phyloP scores from a whole-genome alignment of 2,113 vertebrate species.

The Ictidomys tridecemlineatus region DNA sequence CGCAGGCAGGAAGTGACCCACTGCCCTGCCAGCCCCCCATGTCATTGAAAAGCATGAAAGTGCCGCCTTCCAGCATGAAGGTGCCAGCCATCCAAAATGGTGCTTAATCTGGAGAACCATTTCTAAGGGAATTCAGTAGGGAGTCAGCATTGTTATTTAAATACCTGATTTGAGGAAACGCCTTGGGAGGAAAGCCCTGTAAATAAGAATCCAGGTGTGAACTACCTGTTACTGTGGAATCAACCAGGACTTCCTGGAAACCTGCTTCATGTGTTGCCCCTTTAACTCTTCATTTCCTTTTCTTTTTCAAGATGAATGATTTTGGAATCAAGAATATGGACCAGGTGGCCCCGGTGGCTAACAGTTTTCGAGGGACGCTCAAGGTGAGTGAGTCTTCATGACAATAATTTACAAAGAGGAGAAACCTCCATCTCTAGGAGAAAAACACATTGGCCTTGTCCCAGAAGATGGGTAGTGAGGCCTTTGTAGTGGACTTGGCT shows the following conservation, averaged over 20 bases:
- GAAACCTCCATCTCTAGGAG: neutral
- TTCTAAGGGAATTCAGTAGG: neutral
- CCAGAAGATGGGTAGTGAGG: neutral
- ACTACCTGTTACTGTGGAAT: neutral
- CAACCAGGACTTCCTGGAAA: neutral
- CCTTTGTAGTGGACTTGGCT: neutral
- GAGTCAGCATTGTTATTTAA: neutral
- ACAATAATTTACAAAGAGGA: neutral
- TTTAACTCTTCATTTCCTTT: neutral
- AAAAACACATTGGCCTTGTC: neutral
- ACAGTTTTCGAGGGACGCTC: constrained; percentile 88
- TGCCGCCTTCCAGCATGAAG: neutral
- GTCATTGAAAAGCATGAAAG: too few relatives aligned
- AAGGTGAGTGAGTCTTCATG: constrained; percentile 88
- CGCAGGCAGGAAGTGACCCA: neutral
- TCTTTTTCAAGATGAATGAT: constrained; percentile 89
- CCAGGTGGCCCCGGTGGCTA: constrained; percentile 91
- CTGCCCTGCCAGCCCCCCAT: neutral
- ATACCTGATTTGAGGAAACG: neutral
- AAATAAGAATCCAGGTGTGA: neutral
- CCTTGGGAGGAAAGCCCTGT: neutral
- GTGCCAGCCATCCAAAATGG: neutral
- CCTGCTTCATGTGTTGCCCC: neutral
- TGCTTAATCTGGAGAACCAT: neutral
- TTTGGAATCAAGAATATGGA: constrained; percentile 91